Base-by-base conservation (phyloP, 2,888 invertebrate genomes). In the Atherix ibis region DNA sequence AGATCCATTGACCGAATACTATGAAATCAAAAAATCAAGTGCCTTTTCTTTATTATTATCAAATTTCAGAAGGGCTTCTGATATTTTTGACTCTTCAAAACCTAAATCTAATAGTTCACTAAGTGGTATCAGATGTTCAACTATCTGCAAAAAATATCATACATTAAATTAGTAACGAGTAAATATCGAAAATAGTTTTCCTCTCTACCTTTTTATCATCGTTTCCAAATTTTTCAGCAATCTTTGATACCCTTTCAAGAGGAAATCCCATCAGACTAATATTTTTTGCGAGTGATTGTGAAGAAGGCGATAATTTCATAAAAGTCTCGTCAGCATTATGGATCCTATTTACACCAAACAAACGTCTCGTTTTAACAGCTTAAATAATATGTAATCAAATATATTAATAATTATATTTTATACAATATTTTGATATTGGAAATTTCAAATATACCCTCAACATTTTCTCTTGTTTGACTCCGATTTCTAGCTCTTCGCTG, bases 261-360 rank as follows among this genome's bases (percentile, higher is more conserved):
- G 84, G 78, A 53, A 92, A 92, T 2, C 92, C 92, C 91, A 92
- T 92, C 40, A 74, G 71, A 49, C 76, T 75, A 38, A 91, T 74
- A 43, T 74, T 75, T 49, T 70, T 68, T 34, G 79, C 82, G 50
- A 84, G 64, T 25, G 64, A 67, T 54, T 80, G 77, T 36, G 70
- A 62, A 33, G 69, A 65, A 9, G 61, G 53, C 18, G 70, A 60
- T 44, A 74, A 56, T 38, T 45, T 47, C 30, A 43, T 39, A 35
- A 43, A 45, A 13, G 50, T 40, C 32, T 42, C 38, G 17, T 45
- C 40, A 22, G 22, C 22, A 10, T 22, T 22, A 10, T 22, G n/a
- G n/a, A n/a, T n/a, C n/a, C n/a, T n/a, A n/a, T n/a, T n/a, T n/a
- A n/a, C n/a, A n/a, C n/a, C n/a, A n/a, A n/a, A n/a, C n/a, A n/a